Percentiles rank a stretch among this genome's conserved stretches.
phyloP scores from a whole-genome alignment of 2,888 invertebrate species.

The Julus scandinavius region DNA sequence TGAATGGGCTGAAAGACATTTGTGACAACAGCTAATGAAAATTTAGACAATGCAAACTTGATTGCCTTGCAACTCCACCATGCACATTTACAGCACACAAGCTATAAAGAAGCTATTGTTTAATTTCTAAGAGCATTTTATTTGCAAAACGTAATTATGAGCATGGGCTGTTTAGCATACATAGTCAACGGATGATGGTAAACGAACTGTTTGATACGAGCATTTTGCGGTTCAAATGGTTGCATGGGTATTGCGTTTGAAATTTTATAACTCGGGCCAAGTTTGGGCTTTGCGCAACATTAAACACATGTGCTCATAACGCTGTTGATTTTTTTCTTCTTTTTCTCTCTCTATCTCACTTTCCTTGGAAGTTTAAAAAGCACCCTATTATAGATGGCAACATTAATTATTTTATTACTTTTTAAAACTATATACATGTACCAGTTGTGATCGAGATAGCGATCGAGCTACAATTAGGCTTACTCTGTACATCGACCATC shows the following conservation, averaged over 20 bases:
- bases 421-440: conserved; percentile 39
- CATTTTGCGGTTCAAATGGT: neutral
- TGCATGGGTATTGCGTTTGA: neutral
- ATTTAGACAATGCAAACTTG: neutral
- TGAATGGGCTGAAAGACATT: too few relatives aligned
- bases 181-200: neutral
- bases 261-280: neutral
- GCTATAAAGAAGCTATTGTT: too few relatives aligned
- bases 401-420: conserved; percentile 42
- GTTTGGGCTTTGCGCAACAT: neutral
- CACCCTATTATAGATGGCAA: conserved; percentile 30
- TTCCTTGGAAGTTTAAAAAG: neutral
- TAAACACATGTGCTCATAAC: neutral
- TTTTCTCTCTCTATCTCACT: neutral
- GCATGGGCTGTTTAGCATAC: neutral
- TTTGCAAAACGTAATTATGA: neutral
- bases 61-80: neutral
- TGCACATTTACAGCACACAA: neutral
- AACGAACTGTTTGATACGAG: neutral
- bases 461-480: conserved; percentile 34
- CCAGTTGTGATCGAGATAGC: conserved; percentile 12
- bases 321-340: neutral
- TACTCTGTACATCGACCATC: conserved; percentile 5
- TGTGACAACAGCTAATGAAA: neutral
- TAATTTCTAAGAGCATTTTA: neutral